Base-by-base conservation (phyloP, 1,140 invertebrate genomes). In the Propsilocerus akamusi region DNA sequence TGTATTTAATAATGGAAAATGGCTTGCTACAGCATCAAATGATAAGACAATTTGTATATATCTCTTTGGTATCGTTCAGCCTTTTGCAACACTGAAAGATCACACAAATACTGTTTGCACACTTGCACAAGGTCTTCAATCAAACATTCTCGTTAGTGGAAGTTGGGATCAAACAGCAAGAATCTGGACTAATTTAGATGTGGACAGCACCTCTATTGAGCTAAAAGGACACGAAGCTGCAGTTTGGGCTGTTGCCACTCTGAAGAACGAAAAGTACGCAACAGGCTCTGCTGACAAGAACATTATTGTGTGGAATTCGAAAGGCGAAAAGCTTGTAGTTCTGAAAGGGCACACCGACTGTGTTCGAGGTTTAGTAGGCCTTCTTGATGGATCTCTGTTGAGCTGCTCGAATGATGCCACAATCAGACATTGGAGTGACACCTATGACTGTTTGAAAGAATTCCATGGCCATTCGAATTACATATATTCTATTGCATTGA, bases 271-370 rank as follows among this genome's bases (percentile, higher is more conserved):
- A 2, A 67, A 71, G 28, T 78, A 89, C 58, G 70, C 90, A 0
- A 94, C 92, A 17, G 89, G 80, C 8, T 86, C 83, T 2, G 95
- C 94, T 20, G 95, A 98, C 66, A 93, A 91, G 68, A 79, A 75
- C 11, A 85, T 97, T 46, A 81, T 81, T 55, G 59, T 93, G 8
- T 96, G 90, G 90, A 74, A 74, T 49, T 69, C 67, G 17, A 65
- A 72, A 57, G 77, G 76, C 10, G 61, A 64, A 26, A 53, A 72
- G 20, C 14, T 51, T 1, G 23, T 26, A 26, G 47, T 52, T 23
- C 11, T 52, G n/a, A 64, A 70, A 72, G 91, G 83, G 7, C 93
- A 97, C 61, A 83, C 77, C 26, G 93, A 97, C 61, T 94, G 90
- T 71, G 88, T 97, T 0, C 69, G 94, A 61, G 81, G 75, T 34